Evolutionary conservation across 2,888 invertebrate species (phyloP), one percentile per base, ranked within the genome.

Genomic region (Loripinus fragilis): DNA sequence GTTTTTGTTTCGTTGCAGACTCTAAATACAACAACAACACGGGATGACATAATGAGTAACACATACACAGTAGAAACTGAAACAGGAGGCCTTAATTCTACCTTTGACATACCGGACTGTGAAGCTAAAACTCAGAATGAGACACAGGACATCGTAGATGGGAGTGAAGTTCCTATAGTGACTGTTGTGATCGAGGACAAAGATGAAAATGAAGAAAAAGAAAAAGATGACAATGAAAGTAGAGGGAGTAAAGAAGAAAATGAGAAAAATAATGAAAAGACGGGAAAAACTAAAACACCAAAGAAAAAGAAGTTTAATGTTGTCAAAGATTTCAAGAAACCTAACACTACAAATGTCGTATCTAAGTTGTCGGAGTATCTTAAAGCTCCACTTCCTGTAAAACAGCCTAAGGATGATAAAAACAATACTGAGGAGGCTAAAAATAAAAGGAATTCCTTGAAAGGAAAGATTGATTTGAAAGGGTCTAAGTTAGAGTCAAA

Each of bases 301-400:
- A 83, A 83, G 64, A 76, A 80, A 45, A 83, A 81, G 73, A 81
- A 78, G 60, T 81, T 81, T 52, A 80, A 80, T 78, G 81, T 80
- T 0, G 79, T 78, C 17, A 79, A 85, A 45, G 89, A 89, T 48
- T 88, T 89, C 67, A 90, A 89, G 78, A 89, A 90, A 79, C 90
- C 90, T 15, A 89, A 90, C 64, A 83, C 85, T 10, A 85, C 86
- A 10, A 89, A 88, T 55, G 90, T 89, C 12, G 84, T 86, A 1
- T 91, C 91, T 33, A 84, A 86, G 41, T 79, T 90, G 55, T 88
- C 90, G 10, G 90, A 90, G 75, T 91, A 91, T 71, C 87, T 91
- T 28, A 90, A 90, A 60, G 74, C 88, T 0, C 89, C 91, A 20
- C 73, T 86, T 1, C 90, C 91, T 23, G 80, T 83, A 30, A 88